phyloP scores from a whole-genome alignment of 2,113 vertebrate species.

The Cervus canadensis region DNA sequence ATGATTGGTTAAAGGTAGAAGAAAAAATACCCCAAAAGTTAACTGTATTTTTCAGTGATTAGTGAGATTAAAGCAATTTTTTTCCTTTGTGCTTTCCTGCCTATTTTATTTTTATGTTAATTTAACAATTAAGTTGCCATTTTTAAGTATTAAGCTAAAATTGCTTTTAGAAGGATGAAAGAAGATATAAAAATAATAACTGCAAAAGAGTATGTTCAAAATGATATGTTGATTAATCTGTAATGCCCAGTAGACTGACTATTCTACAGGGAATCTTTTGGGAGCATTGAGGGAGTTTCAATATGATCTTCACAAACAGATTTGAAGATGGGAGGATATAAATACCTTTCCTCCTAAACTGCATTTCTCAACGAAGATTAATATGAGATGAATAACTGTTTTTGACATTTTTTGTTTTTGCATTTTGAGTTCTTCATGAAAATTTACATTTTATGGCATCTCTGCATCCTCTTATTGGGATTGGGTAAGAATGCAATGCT shows the following conservation, averaged over 20 bases:
- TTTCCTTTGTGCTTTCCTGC: not conserved
- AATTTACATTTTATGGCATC: not conserved
- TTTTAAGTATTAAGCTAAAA: not conserved
- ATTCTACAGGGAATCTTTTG: conserved; percentile 1
- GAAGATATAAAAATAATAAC: not conserved
- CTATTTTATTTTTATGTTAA: not conserved
- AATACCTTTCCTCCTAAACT: not conserved
- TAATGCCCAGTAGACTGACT: not conserved
- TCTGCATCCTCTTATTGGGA: not conserved
- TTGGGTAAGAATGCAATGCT: not conserved
- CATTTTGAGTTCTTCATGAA: not conserved
- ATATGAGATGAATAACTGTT: not conserved
- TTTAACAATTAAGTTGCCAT: not conserved
- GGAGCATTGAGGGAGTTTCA: not conserved
- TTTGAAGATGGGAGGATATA: not conserved
- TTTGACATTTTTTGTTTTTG: not conserved
- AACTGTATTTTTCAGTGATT: not conserved
- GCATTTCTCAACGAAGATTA: not conserved
- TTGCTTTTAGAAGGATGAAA: not conserved
- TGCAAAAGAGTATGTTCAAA: not conserved
- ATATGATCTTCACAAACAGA: not conserved
- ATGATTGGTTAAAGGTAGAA: not conserved
- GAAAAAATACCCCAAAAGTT: not conserved
- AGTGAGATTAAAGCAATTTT: not conserved
- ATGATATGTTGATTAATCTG: not conserved